Percentiles rank a stretch among this genome's conserved stretches.
Evolutionary conservation across 2,113 vertebrate species (phyloP).

Genomic region (Macrotus californicus): DNA sequence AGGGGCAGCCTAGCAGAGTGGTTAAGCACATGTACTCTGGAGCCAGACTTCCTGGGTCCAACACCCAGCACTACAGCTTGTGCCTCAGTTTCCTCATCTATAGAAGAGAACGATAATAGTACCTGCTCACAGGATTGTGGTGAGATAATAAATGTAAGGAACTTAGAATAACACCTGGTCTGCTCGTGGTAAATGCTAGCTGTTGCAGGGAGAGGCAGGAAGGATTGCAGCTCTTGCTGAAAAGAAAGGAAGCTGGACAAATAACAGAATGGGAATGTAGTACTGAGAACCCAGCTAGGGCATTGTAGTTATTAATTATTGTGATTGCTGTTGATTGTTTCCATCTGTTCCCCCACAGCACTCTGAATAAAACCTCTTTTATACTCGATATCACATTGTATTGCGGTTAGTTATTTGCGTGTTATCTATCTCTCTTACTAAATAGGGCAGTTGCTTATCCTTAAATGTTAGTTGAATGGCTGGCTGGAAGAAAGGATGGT

Average conservation of each 20-base stretch:
- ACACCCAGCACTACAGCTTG: background rate
- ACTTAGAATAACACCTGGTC: slow-evolving; percentile 43
- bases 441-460: slow-evolving; percentile 51
- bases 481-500: slow-evolving; percentile 30
- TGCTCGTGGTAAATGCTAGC: slow-evolving; percentile 20
- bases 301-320: slow-evolving; percentile 59
- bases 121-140: background rate
- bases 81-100: background rate
- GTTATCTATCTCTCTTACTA: slow-evolving; percentile 56
- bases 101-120: background rate
- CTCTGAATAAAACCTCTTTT: slow-evolving; percentile 62
- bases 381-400: slow-evolving; percentile 41
- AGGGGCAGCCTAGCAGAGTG: background rate
- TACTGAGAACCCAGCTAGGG: slow-evolving; percentile 1
- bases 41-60: background rate
- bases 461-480: slow-evolving; percentile 2
- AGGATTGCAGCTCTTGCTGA: background rate
- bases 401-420: slow-evolving; percentile 50
- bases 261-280: background rate
- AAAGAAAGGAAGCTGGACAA: slow-evolving; percentile 13
- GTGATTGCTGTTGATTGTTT: slow-evolving; percentile 63
- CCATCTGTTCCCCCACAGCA: slow-evolving; percentile 65
- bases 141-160: background rate
- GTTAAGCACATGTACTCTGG: background rate
- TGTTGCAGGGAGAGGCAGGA: background rate